Evolutionary conservation across 2,797 vertebrate species (phyloP), one percentile per base, ranked within the genome.

Genomic region (Lepus oiostolus): DNA sequence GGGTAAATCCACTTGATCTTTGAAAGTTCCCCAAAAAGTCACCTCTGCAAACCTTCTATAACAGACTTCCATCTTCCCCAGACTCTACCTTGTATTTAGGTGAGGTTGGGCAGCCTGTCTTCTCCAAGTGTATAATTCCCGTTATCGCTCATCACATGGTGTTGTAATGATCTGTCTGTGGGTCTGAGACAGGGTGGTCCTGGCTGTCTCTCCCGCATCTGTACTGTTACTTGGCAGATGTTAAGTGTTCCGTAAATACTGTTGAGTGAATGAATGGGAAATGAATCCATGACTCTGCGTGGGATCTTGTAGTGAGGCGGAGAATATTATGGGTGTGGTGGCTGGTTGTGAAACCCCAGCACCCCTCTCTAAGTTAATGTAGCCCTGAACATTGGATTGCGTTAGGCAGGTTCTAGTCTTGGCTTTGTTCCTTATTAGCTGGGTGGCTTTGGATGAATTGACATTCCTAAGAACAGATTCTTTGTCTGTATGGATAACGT

Each of bases 121-220:
- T 86, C 5, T 58, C 68, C 35, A 26, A 38, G 47, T 62, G 1
- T 47, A 0, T 28, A 2, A 6, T 52, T 75, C 71, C 72, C 12
- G 13, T 16, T 19, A 12, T 60, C 32, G 5, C 1, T 14, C 22
- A 10, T 24, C 47, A 0, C 0, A 0, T 11, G 58, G 19, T 58
- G 5, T 0, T 17, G 4, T 42, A 16, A 26, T 1, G 17, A n/a
- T 24, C 52, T 24, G 11, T 35, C 4, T 91, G 74, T 9, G 42
- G 52, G 42, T 67, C n/a, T 0, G 72, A 93, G 80, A 22, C 5
- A 7, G 24, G 7, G 77, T 71, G 79, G 74, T 38, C 60, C 32
- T n/a, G 10, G 30, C 16, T 28, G 35, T 65, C 3, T 60, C 67
- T 71, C 47, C 7, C 42, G 28, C 2, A 8, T 72, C 38, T 70